Percentiles rank a stretch among this genome's conserved stretches.
These are phyloP conservation scores for Cylloceria caligata DNA, from an alignment of 2,888 invertebrate species.

Conservation along the genomic window DNA sequence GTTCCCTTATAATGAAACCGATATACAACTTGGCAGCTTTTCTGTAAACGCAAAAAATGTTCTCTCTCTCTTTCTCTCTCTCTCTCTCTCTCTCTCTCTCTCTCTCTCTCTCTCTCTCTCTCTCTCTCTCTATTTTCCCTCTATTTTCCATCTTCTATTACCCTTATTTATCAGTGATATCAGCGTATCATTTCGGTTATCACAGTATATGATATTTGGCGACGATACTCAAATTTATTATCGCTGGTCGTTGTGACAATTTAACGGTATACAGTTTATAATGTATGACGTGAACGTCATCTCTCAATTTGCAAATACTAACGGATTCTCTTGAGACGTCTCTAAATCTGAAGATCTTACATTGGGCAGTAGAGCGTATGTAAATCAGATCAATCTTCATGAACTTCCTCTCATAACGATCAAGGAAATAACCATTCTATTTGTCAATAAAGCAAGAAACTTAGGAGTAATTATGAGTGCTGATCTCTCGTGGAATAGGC, in stretches of 20 bases:
- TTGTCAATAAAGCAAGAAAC: not conserved
- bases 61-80: slow-evolving; percentile 12
- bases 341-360: not conserved
- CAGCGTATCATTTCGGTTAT: not conserved
- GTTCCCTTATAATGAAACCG: slow-evolving; percentile 6
- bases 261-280: not conserved
- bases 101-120: too few species aligned
- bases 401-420: not conserved
- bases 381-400: not conserved
- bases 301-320: not conserved
- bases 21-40: not conserved
- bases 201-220: not conserved
- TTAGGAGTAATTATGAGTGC: not conserved
- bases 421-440: not conserved
- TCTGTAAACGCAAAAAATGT: not conserved
- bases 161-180: not conserved
- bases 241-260: not conserved
- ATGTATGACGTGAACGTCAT: not conserved
- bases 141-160: too few species aligned
- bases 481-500: not conserved
- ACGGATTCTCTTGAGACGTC: not conserved
- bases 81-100: too few species aligned
- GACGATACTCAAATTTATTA: not conserved
- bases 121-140: too few species aligned
- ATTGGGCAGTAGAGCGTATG: not conserved